Conservation (phyloP, 1,140 invertebrate genomes). For the Paracyclopina nana region DNA sequence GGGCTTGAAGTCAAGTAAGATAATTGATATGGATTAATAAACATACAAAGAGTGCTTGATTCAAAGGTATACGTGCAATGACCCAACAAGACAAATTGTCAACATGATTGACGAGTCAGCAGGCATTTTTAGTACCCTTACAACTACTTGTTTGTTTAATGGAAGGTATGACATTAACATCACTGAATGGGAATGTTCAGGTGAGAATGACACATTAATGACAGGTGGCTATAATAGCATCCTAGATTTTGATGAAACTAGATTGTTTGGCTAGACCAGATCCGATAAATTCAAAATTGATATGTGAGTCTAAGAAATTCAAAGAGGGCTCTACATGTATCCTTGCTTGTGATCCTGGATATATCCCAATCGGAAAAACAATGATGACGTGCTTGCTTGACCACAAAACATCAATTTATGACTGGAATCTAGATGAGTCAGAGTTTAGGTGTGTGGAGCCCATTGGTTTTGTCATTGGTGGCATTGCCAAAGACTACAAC, state of each 20-base stretch:
- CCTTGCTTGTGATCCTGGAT: background rate
- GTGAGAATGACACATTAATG: background rate
- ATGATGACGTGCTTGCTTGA: background rate
- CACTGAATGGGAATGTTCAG: background rate
- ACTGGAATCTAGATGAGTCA: background rate
- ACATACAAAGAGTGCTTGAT: background rate
- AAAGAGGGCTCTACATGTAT: background rate
- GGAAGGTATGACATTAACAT: background rate
- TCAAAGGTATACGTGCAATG: background rate
- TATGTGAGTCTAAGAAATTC: background rate
- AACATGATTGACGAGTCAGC: background rate
- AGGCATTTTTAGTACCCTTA: background rate
- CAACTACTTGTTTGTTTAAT: background rate
- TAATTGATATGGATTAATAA: background rate
- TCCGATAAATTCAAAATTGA: background rate
- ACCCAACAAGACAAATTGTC: background rate
- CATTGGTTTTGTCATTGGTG: constrained; percentile 1
- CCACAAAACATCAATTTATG: background rate
- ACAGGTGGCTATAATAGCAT: background rate
- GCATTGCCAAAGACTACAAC: background rate
- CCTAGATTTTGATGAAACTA: background rate
- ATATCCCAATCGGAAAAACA: background rate
- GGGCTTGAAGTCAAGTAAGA: background rate
- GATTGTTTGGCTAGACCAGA: background rate
- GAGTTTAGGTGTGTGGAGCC: background rate